Evolutionary conservation across 2,888 invertebrate genomes (phyloP).

Genomic region (Galerucella pusilla): DNA sequence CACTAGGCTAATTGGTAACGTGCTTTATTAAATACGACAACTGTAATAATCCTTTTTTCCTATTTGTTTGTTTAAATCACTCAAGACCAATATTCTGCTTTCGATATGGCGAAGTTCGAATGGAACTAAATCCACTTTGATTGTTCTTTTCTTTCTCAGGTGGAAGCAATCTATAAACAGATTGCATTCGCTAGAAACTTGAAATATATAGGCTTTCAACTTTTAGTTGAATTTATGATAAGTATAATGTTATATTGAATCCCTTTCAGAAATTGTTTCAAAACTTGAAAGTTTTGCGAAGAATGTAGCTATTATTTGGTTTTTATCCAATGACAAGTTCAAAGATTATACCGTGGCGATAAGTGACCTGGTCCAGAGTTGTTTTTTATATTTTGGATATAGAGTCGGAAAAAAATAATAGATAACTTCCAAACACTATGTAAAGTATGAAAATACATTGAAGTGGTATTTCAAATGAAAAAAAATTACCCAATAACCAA

Average conservation of each 20-base stretch:
- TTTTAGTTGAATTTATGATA: constrained; percentile 20
- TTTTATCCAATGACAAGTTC: not conserved
- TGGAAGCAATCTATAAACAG: constrained; percentile 29
- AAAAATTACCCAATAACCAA: too few species aligned
- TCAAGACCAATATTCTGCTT: not conserved
- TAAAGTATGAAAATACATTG: too few species aligned
- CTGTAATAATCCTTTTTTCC: not conserved
- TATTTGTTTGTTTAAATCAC: not conserved
- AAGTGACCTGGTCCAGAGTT: too few species aligned
- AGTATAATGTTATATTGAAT: not conserved
- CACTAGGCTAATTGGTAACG: too few species aligned
- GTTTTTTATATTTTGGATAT: too few species aligned
- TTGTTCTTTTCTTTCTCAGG: constrained; percentile 30
- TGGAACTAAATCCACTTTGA: constrained; percentile 28
- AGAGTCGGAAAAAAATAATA: too few species aligned
- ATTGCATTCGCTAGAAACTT: constrained; percentile 22
- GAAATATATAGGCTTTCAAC: constrained; percentile 9
- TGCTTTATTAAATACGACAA: too few species aligned
- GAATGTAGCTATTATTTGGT: not conserved
- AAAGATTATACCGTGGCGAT: not conserved
- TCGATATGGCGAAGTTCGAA: constrained; percentile 6
- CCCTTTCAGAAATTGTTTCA: not conserved
- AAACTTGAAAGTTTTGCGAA: not conserved
- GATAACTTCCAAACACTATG: too few species aligned
- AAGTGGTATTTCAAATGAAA: too few species aligned